Conservation (phyloP, 1,140 invertebrate genomes). For the Camponotus pennsylvanicus region DNA sequence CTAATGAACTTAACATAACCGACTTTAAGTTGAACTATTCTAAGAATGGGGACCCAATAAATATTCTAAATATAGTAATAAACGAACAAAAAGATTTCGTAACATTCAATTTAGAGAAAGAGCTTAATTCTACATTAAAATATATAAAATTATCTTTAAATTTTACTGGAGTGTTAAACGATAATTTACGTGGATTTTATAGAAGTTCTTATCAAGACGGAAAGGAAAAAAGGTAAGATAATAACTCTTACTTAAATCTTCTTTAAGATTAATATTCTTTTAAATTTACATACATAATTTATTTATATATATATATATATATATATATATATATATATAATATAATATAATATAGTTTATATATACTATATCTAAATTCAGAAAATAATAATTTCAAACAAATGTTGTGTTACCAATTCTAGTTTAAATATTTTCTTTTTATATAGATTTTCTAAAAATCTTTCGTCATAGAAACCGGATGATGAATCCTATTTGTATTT, state of each 20-base stretch:
- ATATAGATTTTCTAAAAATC: not conserved
- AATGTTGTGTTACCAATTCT: not conserved
- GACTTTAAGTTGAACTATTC: not conserved
- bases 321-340: no score
- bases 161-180: conserved; percentile 57
- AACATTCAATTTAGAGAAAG: not conserved
- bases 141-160: not conserved
- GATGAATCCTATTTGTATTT: not conserved
- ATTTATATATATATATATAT: no score
- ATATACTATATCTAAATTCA: no score
- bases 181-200: conserved; percentile 71
- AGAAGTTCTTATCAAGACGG: conserved; percentile 64
- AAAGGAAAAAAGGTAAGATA: conserved; percentile 59
- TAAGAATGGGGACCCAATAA: no score
- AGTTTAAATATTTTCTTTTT: not conserved
- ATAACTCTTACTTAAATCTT: not conserved
- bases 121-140: no score
- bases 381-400: not conserved
- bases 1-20: conserved; percentile 50
- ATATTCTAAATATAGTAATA: not conserved
- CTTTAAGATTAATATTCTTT: not conserved
- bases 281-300: not conserved
- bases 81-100: not conserved
- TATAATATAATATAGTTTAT: no score
- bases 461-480: not conserved